Conservation (phyloP, 2,113 vertebrate species). For the Fulmarus glacialis region DNA sequence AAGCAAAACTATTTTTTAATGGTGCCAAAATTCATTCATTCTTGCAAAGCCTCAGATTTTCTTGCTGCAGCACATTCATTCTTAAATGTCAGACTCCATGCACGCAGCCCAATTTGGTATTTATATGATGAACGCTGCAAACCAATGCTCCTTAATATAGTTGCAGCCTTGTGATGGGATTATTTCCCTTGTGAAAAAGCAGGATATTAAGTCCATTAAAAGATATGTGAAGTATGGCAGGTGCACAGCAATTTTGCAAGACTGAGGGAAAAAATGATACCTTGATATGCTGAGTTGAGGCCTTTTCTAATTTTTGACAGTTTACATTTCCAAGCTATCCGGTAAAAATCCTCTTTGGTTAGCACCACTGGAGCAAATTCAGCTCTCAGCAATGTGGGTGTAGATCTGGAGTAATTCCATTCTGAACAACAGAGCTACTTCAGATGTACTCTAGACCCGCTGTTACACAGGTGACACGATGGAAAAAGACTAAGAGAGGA, state of each 20-base stretch:
- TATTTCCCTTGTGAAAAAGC: slow-evolving; percentile 49
- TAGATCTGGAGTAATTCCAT: slow-evolving; percentile 42
- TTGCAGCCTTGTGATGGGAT: slow-evolving; percentile 42
- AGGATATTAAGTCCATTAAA: slow-evolving; percentile 63
- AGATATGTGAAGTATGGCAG: slow-evolving; percentile 30
- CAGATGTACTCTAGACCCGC: background rate
- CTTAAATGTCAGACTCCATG: slow-evolving; percentile 39
- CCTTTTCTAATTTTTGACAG: slow-evolving; percentile 42
- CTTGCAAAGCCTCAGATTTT: background rate
- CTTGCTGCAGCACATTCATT: slow-evolving; percentile 43
- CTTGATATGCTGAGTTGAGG: slow-evolving; percentile 24
- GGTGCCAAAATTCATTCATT: slow-evolving; percentile 43
- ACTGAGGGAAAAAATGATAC: background rate
- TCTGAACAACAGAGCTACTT: background rate
- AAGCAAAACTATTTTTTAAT: slow-evolving; percentile 20
- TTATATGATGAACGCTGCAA: slow-evolving; percentile 3
- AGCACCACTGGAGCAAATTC: slow-evolving; percentile 43
- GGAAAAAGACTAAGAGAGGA: background rate
- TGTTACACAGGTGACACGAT: background rate
- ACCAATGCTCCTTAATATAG: slow-evolving; percentile 37
- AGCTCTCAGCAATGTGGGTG: slow-evolving; percentile 5
- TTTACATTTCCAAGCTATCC: slow-evolving; percentile 28
- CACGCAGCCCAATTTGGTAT: slow-evolving; percentile 5
- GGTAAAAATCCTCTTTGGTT: slow-evolving; percentile 32
- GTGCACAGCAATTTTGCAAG: slow-evolving; percentile 15